phyloP scores from a whole-genome alignment of 1,140 invertebrate species.

The Pogonomyrmex californicus region DNA sequence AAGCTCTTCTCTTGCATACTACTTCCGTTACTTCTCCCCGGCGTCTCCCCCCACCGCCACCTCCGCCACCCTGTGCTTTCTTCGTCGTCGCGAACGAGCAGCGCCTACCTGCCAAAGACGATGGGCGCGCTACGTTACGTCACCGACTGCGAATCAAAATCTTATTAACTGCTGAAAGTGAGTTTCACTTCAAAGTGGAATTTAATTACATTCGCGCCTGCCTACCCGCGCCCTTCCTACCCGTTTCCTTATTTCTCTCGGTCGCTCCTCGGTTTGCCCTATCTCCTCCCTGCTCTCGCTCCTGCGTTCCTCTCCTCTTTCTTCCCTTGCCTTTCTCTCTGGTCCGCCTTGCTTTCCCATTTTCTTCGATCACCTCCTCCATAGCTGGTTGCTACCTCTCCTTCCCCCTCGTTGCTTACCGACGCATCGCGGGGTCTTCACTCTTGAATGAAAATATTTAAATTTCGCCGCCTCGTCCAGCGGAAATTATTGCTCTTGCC shows the following conservation, averaged over 20 bases:
- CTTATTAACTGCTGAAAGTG: slow-evolving; percentile 84
- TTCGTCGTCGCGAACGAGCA: slow-evolving; percentile 44
- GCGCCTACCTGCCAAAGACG: slow-evolving; percentile 65
- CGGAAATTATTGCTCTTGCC: slow-evolving; percentile 74
- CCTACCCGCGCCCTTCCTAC: slow-evolving; percentile 49
- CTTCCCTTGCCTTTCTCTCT: background rate
- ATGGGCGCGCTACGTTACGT: slow-evolving; percentile 78
- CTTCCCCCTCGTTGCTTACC: slow-evolving; percentile 10
- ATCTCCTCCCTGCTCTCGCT: slow-evolving; percentile 25
- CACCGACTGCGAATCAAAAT: slow-evolving; percentile 83
- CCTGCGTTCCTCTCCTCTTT: slow-evolving; percentile 1
- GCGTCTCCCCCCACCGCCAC: background rate
- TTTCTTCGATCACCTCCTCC: slow-evolving; percentile 48
- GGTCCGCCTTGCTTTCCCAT: slow-evolving; percentile 32
- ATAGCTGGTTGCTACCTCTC: slow-evolving; percentile 11
- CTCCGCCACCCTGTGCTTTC: background rate
- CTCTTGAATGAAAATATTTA: slow-evolving; percentile 77
- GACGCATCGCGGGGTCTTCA: slow-evolving; percentile 66
- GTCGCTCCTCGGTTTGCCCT: slow-evolving; percentile 48
- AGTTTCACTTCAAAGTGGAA: slow-evolving; percentile 83
- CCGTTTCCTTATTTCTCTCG: slow-evolving; percentile 40
- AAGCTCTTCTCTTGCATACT: slow-evolving; percentile 59
- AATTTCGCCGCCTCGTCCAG: slow-evolving; percentile 71
- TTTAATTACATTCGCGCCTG: slow-evolving; percentile 83
- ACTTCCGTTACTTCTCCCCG: slow-evolving; percentile 34